phyloP scores from a whole-genome alignment of 2,888 invertebrate genomes.

The Macrosiphum euphorbiae region DNA sequence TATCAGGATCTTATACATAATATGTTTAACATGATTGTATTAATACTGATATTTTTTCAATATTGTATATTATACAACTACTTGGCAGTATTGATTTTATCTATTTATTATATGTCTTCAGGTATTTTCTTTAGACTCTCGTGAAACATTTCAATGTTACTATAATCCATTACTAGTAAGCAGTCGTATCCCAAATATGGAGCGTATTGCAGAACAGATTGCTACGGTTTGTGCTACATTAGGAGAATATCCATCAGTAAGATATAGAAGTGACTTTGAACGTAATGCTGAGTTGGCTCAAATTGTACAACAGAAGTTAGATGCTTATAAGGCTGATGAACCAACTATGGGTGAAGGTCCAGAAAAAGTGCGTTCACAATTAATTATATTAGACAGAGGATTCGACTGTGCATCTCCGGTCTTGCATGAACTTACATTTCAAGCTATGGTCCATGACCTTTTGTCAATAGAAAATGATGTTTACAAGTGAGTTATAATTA shows the following conservation, averaged over 20 bases:
- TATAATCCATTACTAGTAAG: constrained; percentile 91
- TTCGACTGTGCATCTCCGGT: constrained; percentile 98
- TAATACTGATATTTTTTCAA: background rate
- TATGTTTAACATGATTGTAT: background rate
- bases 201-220: constrained; percentile 98
- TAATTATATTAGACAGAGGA: constrained; percentile 96
- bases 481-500: constrained; percentile 80
- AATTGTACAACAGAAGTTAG: constrained; percentile 97
- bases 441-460: constrained; percentile 99
- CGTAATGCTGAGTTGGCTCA: constrained; percentile 97
- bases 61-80: background rate
- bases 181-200: constrained; percentile 90
- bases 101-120: constrained; percentile 70
- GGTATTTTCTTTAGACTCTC: constrained; percentile 96
- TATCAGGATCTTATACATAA: background rate
- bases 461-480: constrained; percentile 98
- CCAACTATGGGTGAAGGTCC: constrained; percentile 99
- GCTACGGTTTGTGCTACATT: constrained; percentile 98
- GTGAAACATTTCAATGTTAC: constrained; percentile 95
- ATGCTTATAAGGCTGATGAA: constrained; percentile 99
- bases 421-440: constrained; percentile 96
- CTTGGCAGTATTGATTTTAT: background rate
- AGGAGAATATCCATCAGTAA: constrained; percentile 96
- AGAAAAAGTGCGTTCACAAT: constrained; percentile 95
- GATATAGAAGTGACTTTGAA: constrained; percentile 96